These are phyloP conservation scores for Acrocephalus arundinaceus DNA, from an alignment of 2,113 vertebrate species.

Conservation along the genomic window DNA sequence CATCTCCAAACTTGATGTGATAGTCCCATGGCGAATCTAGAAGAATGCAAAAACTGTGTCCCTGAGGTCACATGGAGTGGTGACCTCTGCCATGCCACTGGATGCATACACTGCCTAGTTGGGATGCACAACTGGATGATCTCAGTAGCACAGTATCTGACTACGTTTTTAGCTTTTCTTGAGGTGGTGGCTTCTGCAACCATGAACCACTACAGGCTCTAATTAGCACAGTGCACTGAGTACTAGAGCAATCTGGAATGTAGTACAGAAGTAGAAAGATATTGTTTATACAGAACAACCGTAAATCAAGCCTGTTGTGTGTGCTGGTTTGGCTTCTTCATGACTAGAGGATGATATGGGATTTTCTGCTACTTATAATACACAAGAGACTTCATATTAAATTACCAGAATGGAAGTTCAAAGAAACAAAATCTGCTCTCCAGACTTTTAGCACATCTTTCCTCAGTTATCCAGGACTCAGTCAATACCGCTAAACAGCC, in stretches of 20 bases:
- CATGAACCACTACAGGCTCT: neutral
- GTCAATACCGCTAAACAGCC: neutral
- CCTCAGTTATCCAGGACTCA: neutral
- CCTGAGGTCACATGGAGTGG: neutral
- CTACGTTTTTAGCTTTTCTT: accelerated
- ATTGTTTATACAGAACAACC: neutral
- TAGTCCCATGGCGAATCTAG: accelerated
- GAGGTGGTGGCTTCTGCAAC: neutral
- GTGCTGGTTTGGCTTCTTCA: neutral
- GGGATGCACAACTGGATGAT: neutral
- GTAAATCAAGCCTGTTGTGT: neutral
- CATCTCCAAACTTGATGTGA: neutral
- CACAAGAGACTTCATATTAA: neutral
- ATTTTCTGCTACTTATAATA: neutral
- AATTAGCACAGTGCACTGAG: neutral
- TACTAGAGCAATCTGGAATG: neutral
- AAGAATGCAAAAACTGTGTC: neutral
- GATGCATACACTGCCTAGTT: accelerated
- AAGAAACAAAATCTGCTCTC: neutral
- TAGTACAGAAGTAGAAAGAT: neutral
- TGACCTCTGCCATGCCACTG: neutral
- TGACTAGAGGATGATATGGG: accelerated
- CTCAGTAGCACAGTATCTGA: neutral
- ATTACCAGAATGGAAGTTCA: neutral
- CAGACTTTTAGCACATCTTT: neutral